Percentiles rank a stretch among this genome's conserved stretches.
Evolutionary conservation across 2,113 vertebrate genomes (phyloP).

Genomic region (Xiphias gladius): DNA sequence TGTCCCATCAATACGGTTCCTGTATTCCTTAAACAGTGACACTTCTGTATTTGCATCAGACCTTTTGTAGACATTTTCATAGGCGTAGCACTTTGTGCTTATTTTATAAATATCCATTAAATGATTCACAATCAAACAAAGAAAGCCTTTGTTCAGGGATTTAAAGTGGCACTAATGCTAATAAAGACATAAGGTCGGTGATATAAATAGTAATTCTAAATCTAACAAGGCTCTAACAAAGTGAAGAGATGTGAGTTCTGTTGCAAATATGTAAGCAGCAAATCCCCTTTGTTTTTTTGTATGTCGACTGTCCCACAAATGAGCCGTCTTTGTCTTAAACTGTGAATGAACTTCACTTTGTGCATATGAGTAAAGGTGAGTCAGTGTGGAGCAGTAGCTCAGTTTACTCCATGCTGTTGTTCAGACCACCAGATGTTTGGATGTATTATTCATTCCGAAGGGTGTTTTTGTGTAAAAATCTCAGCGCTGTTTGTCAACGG

Average conservation of each 20-base stretch:
- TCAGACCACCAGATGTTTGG: slow-evolving; percentile 70
- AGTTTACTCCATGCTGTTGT: slow-evolving; percentile 44
- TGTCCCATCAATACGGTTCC: no score
- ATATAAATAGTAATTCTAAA: not conserved
- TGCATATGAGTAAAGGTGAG: slow-evolving; percentile 22
- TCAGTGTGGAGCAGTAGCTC: slow-evolving; percentile 49
- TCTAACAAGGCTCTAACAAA: not conserved
- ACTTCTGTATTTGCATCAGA: no score
- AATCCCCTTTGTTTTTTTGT: not conserved
- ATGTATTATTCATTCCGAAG: slow-evolving; percentile 69
- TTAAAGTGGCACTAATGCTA: not conserved
- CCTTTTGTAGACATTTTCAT: no score
- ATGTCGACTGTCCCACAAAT: not conserved
- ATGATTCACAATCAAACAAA: not conserved
- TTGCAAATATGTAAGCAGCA: not conserved
- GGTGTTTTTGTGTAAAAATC: slow-evolving; percentile 65
- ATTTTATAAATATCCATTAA: not conserved
- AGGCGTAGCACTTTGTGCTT: not conserved
- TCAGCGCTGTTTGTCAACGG: slow-evolving; percentile 56
- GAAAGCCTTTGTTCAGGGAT: not conserved
- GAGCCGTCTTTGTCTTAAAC: not conserved
- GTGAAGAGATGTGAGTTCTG: not conserved
- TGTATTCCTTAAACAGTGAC: no score
- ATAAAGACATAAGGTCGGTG: not conserved
- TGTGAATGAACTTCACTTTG: not conserved